These are phyloP conservation scores for Chloroclysta siterata DNA, from an alignment of 2,888 invertebrate genomes.

Conservation along the genomic window DNA sequence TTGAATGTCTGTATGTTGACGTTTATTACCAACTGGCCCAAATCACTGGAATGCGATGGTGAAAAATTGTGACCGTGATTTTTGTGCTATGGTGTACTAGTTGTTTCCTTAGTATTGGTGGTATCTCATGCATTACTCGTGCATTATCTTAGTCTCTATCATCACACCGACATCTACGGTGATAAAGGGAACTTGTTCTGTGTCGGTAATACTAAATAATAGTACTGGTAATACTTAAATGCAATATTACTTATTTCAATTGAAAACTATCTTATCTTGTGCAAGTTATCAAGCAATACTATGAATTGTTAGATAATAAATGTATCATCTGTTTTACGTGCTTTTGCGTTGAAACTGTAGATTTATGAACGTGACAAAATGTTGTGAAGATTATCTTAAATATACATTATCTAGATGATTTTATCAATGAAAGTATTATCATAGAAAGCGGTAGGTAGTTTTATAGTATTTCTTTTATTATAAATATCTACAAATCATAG, in stretches of 20 bases:
- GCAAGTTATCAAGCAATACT: neutral
- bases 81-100: neutral
- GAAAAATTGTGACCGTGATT: neutral
- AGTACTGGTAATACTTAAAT: too few species aligned
- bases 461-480: neutral
- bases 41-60: slow-evolving; percentile 17
- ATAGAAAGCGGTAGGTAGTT: neutral
- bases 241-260: too few species aligned
- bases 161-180: too few species aligned
- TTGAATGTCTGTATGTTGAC: slow-evolving; percentile 42
- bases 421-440: neutral
- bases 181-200: too few species aligned
- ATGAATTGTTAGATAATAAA: neutral
- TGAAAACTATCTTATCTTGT: neutral
- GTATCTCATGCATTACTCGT: too few species aligned
- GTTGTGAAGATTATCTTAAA: neutral
- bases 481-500: too few species aligned
- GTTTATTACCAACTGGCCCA: slow-evolving; percentile 21
- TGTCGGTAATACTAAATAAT: too few species aligned
- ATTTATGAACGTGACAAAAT: slow-evolving; percentile 2
- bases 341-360: neutral
- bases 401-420: neutral
- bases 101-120: too few species aligned
- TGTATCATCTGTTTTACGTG: neutral
- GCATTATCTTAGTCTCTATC: too few species aligned